These are phyloP conservation scores for Ceratotherium simum DNA, from an alignment of 2,113 vertebrate species.

Conservation along the genomic window DNA sequence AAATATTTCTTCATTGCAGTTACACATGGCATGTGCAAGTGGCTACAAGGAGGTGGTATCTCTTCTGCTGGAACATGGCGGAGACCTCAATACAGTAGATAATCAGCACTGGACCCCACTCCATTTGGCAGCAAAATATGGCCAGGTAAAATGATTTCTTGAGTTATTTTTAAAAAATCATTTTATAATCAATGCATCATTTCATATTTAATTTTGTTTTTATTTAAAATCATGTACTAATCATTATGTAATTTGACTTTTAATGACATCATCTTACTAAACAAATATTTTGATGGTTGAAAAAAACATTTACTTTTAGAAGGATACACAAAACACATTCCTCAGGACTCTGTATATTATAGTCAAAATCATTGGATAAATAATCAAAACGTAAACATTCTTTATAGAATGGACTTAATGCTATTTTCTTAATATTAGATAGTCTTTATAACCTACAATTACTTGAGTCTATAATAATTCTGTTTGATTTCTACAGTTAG, in stretches of 20 bases:
- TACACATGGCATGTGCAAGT: slow-evolving; percentile 95
- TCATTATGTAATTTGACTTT: not conserved
- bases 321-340: not conserved
- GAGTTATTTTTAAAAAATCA: not conserved
- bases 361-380: not conserved
- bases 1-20: slow-evolving; percentile 81
- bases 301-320: not conserved
- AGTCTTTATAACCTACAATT: not conserved
- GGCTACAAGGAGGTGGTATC: slow-evolving; percentile 93
- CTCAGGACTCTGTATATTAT: not conserved
- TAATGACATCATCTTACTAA: not conserved
- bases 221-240: not conserved
- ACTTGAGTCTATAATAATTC: not conserved
- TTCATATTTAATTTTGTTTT: not conserved
- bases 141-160: slow-evolving; percentile 90
- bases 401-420: not conserved
- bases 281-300: not conserved
- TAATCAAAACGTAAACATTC: not conserved
- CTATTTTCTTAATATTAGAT: not conserved
- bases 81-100: slow-evolving; percentile 90
- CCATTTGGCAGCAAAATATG: slow-evolving; percentile 96
- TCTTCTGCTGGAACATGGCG: slow-evolving; percentile 90
- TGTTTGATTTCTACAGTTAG: not conserved
- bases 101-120: slow-evolving; percentile 94
- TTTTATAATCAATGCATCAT: not conserved